Conservation (phyloP, 2,888 invertebrate species). For the Platynereis dumerilii region DNA sequence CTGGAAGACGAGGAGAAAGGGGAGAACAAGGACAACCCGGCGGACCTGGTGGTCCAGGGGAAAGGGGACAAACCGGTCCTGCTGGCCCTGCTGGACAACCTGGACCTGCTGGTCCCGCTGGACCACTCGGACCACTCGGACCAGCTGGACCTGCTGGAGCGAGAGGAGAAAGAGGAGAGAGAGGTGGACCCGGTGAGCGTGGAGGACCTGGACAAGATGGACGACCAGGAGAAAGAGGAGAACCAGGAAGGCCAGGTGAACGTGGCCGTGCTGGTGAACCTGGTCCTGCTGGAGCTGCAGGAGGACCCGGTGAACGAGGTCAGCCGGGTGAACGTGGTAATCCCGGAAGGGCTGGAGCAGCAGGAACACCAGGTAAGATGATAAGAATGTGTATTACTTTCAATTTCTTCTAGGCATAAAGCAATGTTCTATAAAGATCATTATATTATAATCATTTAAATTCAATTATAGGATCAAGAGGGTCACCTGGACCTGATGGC, state of each 20-base stretch:
- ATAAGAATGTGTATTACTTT: background rate
- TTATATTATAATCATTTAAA: too few species aligned
- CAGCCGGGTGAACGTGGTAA: background rate
- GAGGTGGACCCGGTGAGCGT: background rate
- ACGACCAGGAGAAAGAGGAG: conserved; percentile 8
- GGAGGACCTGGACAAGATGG: conserved; percentile 16
- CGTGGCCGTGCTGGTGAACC: conserved; percentile 17
- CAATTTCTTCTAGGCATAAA: background rate
- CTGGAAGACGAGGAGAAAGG: conserved; percentile 21
- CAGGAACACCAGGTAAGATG: background rate
- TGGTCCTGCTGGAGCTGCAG: conserved; percentile 21
- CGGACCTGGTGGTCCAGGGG: background rate
- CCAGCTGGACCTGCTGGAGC: conserved; percentile 18
- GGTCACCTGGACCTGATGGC: conserved; percentile 27
- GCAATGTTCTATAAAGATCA: too few species aligned
- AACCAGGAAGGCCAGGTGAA: conserved; percentile 18
- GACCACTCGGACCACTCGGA: conserved; percentile 50
- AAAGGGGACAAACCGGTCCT: conserved; percentile 23
- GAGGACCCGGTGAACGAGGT: background rate
- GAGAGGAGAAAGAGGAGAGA: conserved; percentile 14
- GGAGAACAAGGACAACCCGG: background rate
- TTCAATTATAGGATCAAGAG: conserved; percentile 20
- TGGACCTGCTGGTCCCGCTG: conserved; percentile 32
- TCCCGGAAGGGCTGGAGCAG: background rate
- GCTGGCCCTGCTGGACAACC: conserved; percentile 11